Conservation (phyloP, 1,140 invertebrate species). For the Copidosoma floridanum region DNA sequence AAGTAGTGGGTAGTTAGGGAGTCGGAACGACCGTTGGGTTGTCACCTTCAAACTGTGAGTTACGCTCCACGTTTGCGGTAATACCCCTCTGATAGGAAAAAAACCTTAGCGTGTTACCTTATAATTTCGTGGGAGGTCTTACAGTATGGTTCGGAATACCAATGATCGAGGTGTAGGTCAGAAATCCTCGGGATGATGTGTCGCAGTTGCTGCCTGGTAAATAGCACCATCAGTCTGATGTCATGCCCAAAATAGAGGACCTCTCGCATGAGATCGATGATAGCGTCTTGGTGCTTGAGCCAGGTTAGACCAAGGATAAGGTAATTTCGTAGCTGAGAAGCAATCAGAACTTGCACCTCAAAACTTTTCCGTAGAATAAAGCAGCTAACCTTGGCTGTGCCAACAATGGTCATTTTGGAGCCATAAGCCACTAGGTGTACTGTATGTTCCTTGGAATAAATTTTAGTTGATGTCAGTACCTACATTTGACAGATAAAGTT, state of each 20-base stretch:
- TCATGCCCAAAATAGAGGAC: no score
- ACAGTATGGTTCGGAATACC: no score
- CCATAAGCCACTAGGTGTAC: not conserved
- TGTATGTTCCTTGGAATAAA: not conserved
- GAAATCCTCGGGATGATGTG: not conserved
- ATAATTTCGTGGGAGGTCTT: not conserved
- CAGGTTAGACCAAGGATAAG: no score
- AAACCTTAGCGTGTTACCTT: not conserved
- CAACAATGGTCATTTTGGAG: not conserved
- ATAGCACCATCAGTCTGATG: not conserved
- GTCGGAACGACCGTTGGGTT: not conserved
- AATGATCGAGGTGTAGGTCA: not conserved
- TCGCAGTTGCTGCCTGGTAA: no score
- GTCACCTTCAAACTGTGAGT: not conserved
- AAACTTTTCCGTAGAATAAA: no score
- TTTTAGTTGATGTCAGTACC: not conserved
- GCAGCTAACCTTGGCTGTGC: not conserved
- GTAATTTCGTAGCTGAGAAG: not conserved
- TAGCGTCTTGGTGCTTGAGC: no score
- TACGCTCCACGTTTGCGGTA: not conserved
- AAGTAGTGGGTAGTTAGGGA: conserved; percentile 16
- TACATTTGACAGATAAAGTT: not conserved
- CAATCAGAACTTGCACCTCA: not conserved
- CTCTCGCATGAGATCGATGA: no score
- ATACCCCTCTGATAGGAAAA: not conserved